Evolutionary conservation across 2,113 vertebrate species (phyloP).

Genomic region (Sapayoa aenigma): DNA sequence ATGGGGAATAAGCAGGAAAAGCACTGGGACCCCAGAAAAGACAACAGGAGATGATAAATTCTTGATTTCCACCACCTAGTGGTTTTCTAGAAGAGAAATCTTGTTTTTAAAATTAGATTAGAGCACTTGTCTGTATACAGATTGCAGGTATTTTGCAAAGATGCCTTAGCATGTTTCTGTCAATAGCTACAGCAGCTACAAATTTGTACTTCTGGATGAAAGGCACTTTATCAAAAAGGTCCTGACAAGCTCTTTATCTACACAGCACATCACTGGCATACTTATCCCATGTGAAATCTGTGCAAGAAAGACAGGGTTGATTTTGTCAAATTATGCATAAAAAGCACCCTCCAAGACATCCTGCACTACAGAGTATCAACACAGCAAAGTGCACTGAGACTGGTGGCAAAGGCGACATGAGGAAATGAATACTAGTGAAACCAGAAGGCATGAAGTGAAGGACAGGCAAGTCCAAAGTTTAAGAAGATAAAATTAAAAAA

Average conservation of each 20-base stretch:
- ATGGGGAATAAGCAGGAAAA: neutral
- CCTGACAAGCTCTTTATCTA: neutral
- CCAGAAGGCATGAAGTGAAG: neutral
- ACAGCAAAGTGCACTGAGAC: neutral
- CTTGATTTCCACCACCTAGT: neutral
- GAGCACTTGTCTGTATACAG: neutral
- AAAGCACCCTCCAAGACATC: neutral
- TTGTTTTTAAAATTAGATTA: neutral
- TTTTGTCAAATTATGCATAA: neutral
- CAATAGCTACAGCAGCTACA: neutral
- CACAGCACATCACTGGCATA: neutral
- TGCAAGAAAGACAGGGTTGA: neutral
- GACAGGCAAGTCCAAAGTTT: neutral
- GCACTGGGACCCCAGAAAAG: neutral
- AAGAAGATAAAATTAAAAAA: neutral
- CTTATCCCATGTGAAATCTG: neutral
- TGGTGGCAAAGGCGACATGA: neutral
- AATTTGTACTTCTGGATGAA: neutral
- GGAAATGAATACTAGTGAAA: neutral
- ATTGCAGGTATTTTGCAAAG: slow-evolving; percentile 9
- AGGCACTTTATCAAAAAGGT: neutral
- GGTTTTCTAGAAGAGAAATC: neutral
- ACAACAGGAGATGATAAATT: neutral
- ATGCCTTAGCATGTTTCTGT: neutral
- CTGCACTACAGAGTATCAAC: neutral